These are phyloP conservation scores for Yasuhikotakia modesta DNA, from an alignment of 2,797 vertebrate species.

Conservation along the genomic window DNA sequence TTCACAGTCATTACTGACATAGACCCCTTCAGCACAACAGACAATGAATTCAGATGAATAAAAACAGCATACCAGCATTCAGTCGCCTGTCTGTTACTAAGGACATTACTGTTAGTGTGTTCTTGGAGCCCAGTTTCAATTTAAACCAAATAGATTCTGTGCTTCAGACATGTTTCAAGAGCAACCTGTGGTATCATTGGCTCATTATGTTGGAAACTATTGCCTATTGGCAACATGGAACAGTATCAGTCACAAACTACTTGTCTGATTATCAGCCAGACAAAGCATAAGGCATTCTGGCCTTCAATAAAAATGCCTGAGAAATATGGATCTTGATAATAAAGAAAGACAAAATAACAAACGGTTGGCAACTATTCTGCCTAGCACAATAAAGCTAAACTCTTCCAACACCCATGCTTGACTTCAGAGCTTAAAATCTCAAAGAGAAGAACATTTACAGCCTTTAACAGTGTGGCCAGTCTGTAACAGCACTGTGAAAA, in stretches of 20 bases:
- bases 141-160: constrained; percentile 10
- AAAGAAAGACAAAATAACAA: not conserved
- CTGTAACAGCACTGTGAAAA: not conserved
- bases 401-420: not conserved
- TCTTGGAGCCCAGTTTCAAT: constrained; percentile 20
- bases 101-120: constrained; percentile 25
- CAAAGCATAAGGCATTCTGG: not conserved
- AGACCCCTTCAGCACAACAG: not conserved
- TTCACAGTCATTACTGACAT: not conserved
- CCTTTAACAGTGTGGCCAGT: not conserved
- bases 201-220: constrained; percentile 27
- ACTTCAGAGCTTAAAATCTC: not conserved
- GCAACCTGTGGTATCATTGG: not conserved
- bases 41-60: constrained; percentile 1
- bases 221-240: constrained; percentile 15
- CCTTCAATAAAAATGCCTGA: not conserved
- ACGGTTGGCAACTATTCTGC: too few species aligned
- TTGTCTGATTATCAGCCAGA: not conserved
- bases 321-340: too few species aligned
- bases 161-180: constrained; percentile 29
- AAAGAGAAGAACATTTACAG: not conserved
- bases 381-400: too few species aligned
- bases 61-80: constrained; percentile 1
- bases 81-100: constrained; percentile 11
- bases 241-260: not conserved